Base-by-base conservation (phyloP, 2,888 invertebrate species). In the Napeogenes inachia region DNA sequence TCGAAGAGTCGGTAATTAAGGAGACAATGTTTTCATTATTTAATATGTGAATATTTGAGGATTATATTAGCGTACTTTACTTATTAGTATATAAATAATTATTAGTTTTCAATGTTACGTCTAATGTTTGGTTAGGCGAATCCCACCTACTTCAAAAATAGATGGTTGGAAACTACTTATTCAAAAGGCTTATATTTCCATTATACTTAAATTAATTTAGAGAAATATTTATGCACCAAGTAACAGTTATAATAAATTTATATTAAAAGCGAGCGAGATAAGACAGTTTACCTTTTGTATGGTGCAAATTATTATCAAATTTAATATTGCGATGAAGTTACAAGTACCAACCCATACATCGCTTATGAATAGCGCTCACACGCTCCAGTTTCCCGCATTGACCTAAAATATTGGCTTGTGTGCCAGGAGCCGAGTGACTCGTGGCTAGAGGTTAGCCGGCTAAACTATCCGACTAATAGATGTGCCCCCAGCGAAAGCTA, bases 321-420 rank as follows among this genome's bases (percentile, higher is more conserved):
- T 45, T 4, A 33, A 59, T 50, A 63, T 59, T 45, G 53, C 60
- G 54, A 42, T 57, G n/a, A 60, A 60, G 63, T 57, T 50, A 42
- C 47, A 57, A 54, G 32, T 13, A 56, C 59, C 33, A 46, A 33
- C 47, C 46, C 46, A 54, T 35, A 54, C 54, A 60, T 57, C 54
- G 46, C 60, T 63, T 61, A 59, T 61, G 63, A 63, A 66, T 63
- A 66, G 66, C 47, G 45, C 65, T 62, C 66, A 50, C 64, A 61
- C 64, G 68, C 60, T 60, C 67, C 62, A 68, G 65, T 62, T 67
- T 66, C 62, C 55, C 47, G 63, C 54, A 35, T 54, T 65, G 64
- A 65, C 64, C 63, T 64, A 61, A 61, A 65, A 68, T 59, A 59
- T 60, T 59, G 61, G 60, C 65, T 56, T 56, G 61, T 63, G 45